These are phyloP conservation scores for Charaxes varanes DNA, from an alignment of 1,140 invertebrate species.

Conservation along the genomic window DNA sequence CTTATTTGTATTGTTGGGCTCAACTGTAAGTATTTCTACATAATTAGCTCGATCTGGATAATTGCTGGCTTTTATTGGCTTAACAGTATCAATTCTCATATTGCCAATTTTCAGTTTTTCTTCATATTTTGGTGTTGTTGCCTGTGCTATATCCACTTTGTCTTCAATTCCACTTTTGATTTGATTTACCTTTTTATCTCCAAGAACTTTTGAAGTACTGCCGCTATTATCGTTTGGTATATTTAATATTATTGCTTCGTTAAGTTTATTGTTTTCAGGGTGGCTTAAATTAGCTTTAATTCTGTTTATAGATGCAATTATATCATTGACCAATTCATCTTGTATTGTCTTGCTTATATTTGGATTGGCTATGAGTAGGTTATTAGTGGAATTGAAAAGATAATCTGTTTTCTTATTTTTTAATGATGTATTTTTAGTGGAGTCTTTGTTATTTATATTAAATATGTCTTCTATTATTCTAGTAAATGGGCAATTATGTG, in stretches of 20 bases:
- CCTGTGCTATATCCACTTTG: constrained; percentile 30
- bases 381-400: constrained; percentile 41
- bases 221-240: constrained; percentile 21
- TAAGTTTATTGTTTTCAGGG: constrained; percentile 28
- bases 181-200: constrained; percentile 24
- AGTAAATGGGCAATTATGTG: constrained; percentile 52
- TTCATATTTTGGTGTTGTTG: constrained; percentile 11
- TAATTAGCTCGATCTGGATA: constrained; percentile 34
- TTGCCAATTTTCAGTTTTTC: constrained; percentile 17
- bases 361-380: constrained; percentile 29
- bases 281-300: constrained; percentile 56
- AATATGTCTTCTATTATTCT: constrained; percentile 64
- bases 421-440: constrained; percentile 17
- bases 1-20: constrained; percentile 46
- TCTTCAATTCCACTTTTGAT: constrained; percentile 58
- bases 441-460: constrained; percentile 48
- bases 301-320: constrained; percentile 60
- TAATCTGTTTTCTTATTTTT: constrained; percentile 40
- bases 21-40: constrained; percentile 56
- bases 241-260: constrained; percentile 57
- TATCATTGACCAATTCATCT: constrained; percentile 54
- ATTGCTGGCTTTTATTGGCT: constrained; percentile 19
- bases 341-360: constrained; percentile 38
- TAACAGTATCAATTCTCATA: constrained; percentile 16
- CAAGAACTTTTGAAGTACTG: constrained; percentile 4